Conservation (phyloP, 1,140 invertebrate species). For the Pygmarrhopalites habei region DNA sequence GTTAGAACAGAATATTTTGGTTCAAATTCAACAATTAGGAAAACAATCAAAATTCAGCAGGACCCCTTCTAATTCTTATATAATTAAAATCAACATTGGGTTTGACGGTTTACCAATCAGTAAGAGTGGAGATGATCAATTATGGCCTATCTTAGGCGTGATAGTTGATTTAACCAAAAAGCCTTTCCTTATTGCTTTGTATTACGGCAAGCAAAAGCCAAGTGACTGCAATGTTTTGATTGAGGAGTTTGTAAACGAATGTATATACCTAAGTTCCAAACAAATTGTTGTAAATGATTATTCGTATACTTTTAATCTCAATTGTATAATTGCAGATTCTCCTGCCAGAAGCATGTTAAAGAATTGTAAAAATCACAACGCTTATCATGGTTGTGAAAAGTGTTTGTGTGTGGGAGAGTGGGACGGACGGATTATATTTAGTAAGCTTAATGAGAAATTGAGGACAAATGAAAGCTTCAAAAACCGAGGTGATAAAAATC, state of each 20-base stretch:
- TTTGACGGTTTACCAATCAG: slow-evolving; percentile 26
- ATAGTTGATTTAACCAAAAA: slow-evolving; percentile 3
- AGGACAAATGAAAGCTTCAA: slow-evolving; percentile 8
- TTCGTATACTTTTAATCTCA: slow-evolving; percentile 5
- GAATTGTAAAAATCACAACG: slow-evolving; percentile 22
- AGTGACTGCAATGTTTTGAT: slow-evolving; percentile 13
- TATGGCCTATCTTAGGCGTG: slow-evolving; percentile 17
- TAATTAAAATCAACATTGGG: too few relatives aligned
- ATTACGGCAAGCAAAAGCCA: slow-evolving; percentile 19
- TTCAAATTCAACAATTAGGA: too few relatives aligned
- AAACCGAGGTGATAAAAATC: not conserved
- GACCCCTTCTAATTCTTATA: too few relatives aligned
- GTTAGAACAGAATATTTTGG: too few relatives aligned
- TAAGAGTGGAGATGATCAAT: slow-evolving; percentile 11
- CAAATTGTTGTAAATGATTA: slow-evolving; percentile 5
- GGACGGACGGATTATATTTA: slow-evolving; percentile 11
- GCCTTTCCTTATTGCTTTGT: slow-evolving; percentile 14
- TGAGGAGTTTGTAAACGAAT: slow-evolving; percentile 25
- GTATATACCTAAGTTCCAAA: not conserved
- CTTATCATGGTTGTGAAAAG: slow-evolving; percentile 43
- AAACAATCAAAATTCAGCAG: too few relatives aligned
- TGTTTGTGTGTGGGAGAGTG: slow-evolving; percentile 41
- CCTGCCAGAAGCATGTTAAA: slow-evolving; percentile 27
- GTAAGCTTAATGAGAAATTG: not conserved
- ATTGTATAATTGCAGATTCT: slow-evolving; percentile 26